Evolutionary conservation across 2,888 invertebrate genomes (phyloP), one percentile per base, ranked within the genome.

Genomic region (Cryptophagus acutangulus): DNA sequence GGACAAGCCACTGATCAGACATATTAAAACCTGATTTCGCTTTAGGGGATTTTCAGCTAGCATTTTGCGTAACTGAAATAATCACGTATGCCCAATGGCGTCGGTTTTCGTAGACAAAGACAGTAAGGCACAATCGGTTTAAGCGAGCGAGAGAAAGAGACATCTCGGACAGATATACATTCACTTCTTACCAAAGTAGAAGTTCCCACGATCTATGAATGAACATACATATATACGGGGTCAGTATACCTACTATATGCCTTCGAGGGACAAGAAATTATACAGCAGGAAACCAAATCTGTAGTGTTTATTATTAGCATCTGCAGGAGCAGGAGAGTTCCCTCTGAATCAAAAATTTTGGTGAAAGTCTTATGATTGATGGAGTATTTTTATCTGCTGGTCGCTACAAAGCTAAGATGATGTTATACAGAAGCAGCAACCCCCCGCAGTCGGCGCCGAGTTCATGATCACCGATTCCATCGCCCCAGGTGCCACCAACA

Each of bases 141-240:
- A n/a, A n/a, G n/a, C n/a, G n/a, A n/a, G n/a, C n/a, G n/a, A n/a
- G n/a, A n/a, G n/a, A n/a, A n/a, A n/a, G n/a, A n/a, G n/a, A n/a
- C n/a, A n/a, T n/a, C n/a, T n/a, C n/a, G n/a, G n/a, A 20, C 9
- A 20, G 5, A 20, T 20, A 15, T 40, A 45, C 50, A 46, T 51
- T 51, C 50, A 46, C 50, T 48, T 45, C 48, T n/a, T 42, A 38
- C 34, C 37, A 16, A 30, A 35, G 38, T 39, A 34, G 45, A 48
- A 52, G 54, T 65, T 65, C 65, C 65, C 65, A 65, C 65, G 65
- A 63, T 65, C 58, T 58, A 63, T 66, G 63, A 62, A 66, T 66
- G 65, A 65, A 66, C 62, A 61, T 51, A 52, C 59, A 62, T 60
- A 55, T 51, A 53, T 60, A 60, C 52, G 62, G 59, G 66, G 66